Base-by-base conservation (phyloP, 2,113 vertebrate genomes). In the Vicugna pacos region DNA sequence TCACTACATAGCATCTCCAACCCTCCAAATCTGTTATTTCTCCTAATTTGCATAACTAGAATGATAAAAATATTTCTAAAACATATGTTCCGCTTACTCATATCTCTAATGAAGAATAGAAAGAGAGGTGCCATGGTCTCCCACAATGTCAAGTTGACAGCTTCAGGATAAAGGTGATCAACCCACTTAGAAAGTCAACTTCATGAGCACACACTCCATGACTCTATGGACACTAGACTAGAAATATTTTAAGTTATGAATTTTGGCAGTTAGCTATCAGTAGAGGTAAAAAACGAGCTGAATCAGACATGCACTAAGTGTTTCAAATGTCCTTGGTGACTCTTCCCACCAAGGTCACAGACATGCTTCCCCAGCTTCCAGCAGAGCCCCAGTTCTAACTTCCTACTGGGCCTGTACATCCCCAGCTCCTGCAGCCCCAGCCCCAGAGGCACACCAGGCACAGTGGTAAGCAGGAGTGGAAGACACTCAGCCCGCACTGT, bases 31-130 rank as follows among this genome's bases (percentile, higher is more conserved):
- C 4, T 54, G 2, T 54, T 54, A 52, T 65, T 52, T 26, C 11
- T 38, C 60, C 56, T 65, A 93, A 83, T 65, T 72, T 86, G 60
- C 60, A 76, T 82, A 54, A 58, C 14, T 82, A 50, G 20, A 77
- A 65, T 60, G 11, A 81, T 26, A 76, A 12, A 64, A 91, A 89
- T 81, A 22, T 73, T 86, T 93, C 35, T 64, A 32, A 96, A 95
- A 58, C 46, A 50, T 72, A 64, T 10, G 1, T 80, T 94, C 20
- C 16, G 60, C 16, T 69, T 13, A 60, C 20, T 92, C 14, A 92
- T 89, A 90, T 30, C 38, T n/a, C 81, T 83, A 92, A 42, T 82
- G 73, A 90, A 83, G 17, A 13, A 17, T 42, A 79, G 4, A 92
- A 85, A 73, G n/a, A 84, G 60, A 70, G 11, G 14, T 64, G 2